Evolutionary conservation across 2,797 vertebrate genomes (phyloP).

Genomic region (Rhinoraja longicauda): DNA sequence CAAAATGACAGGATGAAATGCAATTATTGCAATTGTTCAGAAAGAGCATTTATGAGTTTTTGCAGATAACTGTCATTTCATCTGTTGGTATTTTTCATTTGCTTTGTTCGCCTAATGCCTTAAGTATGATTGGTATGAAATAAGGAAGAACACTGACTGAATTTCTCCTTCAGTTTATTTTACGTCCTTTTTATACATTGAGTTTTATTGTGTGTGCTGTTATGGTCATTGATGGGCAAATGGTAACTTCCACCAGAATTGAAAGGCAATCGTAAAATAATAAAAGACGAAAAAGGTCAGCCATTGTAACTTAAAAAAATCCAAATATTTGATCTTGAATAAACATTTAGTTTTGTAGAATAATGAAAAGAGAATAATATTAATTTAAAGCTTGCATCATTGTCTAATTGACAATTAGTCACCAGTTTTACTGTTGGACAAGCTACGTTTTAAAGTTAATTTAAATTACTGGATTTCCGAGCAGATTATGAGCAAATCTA

Average conservation of each 20-base stretch:
- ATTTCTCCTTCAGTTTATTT: conserved; percentile 62
- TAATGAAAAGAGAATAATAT: not conserved
- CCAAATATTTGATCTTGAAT: not conserved
- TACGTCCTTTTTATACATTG: conserved; percentile 60
- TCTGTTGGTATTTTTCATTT: conserved; percentile 66
- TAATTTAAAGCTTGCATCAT: not conserved
- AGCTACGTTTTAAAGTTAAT: not conserved
- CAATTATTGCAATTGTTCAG: conserved; percentile 82
- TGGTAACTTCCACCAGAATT: not conserved
- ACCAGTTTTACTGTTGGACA: not conserved
- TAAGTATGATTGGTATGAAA: conserved; percentile 59
- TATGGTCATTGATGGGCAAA: not conserved
- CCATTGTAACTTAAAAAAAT: not conserved
- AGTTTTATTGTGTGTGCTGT: conserved; percentile 47
- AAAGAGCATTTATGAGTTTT: conserved; percentile 84
- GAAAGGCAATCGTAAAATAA: conserved; percentile 23
- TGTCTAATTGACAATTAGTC: too few species aligned
- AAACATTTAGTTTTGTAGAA: not conserved
- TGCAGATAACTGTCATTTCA: conserved; percentile 82
- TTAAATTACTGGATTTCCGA: not conserved
- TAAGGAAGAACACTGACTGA: conserved; percentile 63
- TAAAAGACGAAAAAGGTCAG: not conserved
- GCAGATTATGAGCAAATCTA: not conserved
- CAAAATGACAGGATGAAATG: conserved; percentile 89
- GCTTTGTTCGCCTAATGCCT: conserved; percentile 76